Percentiles rank a stretch among this genome's conserved stretches.
Evolutionary conservation across 2,888 invertebrate species (phyloP).

Genomic region (Chrysina gloriosa): DNA sequence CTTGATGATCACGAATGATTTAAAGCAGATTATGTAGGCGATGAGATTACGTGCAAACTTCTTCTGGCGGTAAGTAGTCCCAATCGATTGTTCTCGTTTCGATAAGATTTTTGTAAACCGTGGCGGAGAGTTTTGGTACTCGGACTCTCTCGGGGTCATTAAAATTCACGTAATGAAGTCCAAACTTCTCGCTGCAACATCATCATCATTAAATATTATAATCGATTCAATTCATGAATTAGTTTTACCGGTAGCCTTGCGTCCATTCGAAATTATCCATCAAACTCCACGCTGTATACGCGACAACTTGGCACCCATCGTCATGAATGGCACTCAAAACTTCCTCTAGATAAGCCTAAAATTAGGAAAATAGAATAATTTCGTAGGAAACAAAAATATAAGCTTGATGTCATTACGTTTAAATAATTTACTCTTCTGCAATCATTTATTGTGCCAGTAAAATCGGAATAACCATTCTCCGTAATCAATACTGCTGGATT

Average conservation of each 20-base stretch:
- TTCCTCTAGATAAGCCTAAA: constrained; percentile 52
- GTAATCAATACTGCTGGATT: constrained; percentile 71
- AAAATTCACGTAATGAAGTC: constrained; percentile 75
- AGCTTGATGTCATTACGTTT: too few relatives aligned
- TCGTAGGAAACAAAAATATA: too few relatives aligned
- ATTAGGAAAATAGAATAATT: too few relatives aligned
- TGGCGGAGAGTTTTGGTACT: constrained; percentile 71
- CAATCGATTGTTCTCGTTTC: constrained; percentile 54
- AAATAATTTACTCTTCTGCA: constrained; percentile 63
- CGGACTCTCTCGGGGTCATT: constrained; percentile 66
- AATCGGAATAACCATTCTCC: constrained; percentile 68
- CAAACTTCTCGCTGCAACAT: constrained; percentile 65
- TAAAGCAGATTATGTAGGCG: too few relatives aligned
- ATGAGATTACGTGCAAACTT: too few relatives aligned
- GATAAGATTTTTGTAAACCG: constrained; percentile 67
- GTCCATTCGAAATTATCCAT: constrained; percentile 75
- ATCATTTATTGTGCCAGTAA: constrained; percentile 63
- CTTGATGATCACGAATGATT: too few relatives aligned
- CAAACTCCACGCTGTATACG: constrained; percentile 73
- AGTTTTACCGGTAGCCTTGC: constrained; percentile 66
- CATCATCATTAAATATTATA: not conserved
- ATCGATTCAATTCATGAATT: constrained; percentile 21
- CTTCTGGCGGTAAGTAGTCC: constrained; percentile 60
- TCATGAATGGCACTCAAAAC: constrained; percentile 53
- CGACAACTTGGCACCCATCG: constrained; percentile 66